These are phyloP conservation scores for Grus americana DNA, from an alignment of 2,113 vertebrate genomes.

Conservation along the genomic window DNA sequence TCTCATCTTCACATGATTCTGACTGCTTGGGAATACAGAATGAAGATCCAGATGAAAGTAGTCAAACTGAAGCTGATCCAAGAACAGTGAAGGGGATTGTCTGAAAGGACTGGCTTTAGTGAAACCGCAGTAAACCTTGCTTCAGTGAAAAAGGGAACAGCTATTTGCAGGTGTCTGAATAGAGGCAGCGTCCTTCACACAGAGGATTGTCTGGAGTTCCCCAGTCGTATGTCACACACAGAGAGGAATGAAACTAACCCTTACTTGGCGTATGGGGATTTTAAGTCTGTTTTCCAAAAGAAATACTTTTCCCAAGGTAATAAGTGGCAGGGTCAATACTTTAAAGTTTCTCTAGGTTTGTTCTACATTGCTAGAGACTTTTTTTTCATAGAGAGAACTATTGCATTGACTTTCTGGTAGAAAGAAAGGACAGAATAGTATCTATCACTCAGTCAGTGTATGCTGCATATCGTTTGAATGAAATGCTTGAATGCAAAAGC, in stretches of 20 bases:
- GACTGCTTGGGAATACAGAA: not conserved
- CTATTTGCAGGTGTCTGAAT: not conserved
- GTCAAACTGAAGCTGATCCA: not conserved
- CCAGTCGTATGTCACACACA: not conserved
- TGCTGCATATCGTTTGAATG: not conserved
- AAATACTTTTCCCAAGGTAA: not conserved
- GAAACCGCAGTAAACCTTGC: not conserved
- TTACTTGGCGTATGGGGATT: not conserved
- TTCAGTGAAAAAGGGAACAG: not conserved
- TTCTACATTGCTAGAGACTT: not conserved
- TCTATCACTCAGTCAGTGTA: not conserved
- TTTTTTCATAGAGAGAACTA: fast-evolving
- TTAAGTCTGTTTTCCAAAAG: not conserved
- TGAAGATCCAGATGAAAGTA: not conserved
- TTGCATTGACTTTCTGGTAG: not conserved
- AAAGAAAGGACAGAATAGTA: not conserved
- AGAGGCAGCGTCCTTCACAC: not conserved
- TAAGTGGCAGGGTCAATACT: not conserved
- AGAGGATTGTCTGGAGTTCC: not conserved
- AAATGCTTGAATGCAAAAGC: not conserved
- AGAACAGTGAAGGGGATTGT: not conserved
- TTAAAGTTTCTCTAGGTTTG: not conserved
- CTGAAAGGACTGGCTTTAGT: not conserved
- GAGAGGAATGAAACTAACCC: not conserved
- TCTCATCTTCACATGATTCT: not conserved